A percentile compares a stretch with the other conserved stretches of the same genome.
phyloP scores from a whole-genome alignment of 2,888 invertebrate genomes.

The Lypha dubia region DNA sequence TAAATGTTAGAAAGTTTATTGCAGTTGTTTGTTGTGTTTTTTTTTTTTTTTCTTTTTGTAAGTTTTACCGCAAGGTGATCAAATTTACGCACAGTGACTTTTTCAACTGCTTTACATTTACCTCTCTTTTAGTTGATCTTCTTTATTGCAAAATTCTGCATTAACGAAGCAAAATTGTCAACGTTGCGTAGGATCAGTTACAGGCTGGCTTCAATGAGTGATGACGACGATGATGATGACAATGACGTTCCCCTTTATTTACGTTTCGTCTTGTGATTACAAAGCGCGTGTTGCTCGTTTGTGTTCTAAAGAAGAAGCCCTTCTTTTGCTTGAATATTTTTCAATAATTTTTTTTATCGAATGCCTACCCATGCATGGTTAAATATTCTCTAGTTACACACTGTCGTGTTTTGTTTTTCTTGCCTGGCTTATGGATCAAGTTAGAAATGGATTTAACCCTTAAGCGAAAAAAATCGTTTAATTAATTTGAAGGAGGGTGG shows the following conservation, averaged over 20 bases:
- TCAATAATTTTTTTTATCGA: conserved; percentile 22
- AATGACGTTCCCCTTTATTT: conserved; percentile 55
- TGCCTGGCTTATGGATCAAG: conserved; percentile 19
- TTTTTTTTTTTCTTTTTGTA: conserved; percentile 31
- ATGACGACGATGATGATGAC: conserved; percentile 21
- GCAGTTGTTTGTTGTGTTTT: background rate
- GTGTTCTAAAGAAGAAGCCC: conserved; percentile 64
- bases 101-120: conserved; percentile 33
- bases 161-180: conserved; percentile 54
- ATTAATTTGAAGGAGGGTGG: too few species aligned
- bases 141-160: conserved; percentile 16
- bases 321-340: conserved; percentile 62
- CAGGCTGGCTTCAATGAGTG: conserved; percentile 37
- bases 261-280: conserved; percentile 45
- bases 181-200: conserved; percentile 71
- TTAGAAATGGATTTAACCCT: conserved; percentile 48
- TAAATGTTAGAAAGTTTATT: conserved; percentile 72
- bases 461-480: background rate
- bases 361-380: conserved; percentile 65
- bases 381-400: conserved; percentile 71
- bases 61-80: conserved; percentile 77
- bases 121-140: conserved; percentile 4
- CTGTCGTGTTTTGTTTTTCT: conserved; percentile 22
- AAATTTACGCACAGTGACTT: conserved; percentile 72
- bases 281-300: conserved; percentile 71